These are phyloP conservation scores for Cynoglossus semilaevis DNA, from an alignment of 2,113 vertebrate genomes.

Conservation along the genomic window DNA sequence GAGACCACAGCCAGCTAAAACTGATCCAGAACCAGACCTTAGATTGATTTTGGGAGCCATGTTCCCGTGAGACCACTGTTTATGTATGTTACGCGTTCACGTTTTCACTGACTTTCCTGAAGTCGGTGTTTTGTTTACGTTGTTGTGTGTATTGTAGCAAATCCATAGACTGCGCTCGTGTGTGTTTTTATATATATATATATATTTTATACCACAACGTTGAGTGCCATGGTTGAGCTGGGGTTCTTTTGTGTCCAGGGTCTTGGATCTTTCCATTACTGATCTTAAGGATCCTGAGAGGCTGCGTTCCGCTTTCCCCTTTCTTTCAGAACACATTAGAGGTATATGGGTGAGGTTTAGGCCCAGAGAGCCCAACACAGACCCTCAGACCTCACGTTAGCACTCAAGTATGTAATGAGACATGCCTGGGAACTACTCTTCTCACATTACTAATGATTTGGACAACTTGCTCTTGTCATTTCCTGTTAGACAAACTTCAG, in stretches of 20 bases:
- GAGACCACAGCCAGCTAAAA: constrained; percentile 56
- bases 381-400: constrained; percentile 46
- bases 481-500: constrained; percentile 59
- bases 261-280: constrained; percentile 37
- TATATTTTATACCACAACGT: not conserved
- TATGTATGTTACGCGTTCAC: constrained; percentile 12
- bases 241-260: constrained; percentile 29
- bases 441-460: constrained; percentile 71
- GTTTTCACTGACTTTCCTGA: constrained; percentile 8
- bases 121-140: not conserved
- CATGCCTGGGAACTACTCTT: constrained; percentile 64
- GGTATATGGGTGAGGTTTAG: constrained; percentile 17
- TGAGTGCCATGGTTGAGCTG: constrained; percentile 7
- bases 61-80: constrained; percentile 39
- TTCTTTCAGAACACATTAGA: constrained; percentile 18
- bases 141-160: constrained; percentile 4
- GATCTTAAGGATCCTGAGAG: constrained; percentile 20
- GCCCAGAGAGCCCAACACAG: constrained; percentile 31
- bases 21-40: constrained; percentile 45
- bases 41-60: constrained; percentile 51
- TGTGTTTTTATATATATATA: constrained; percentile 4
- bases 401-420: constrained; percentile 56
- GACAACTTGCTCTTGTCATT: constrained; percentile 72
- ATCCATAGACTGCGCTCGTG: constrained; percentile 7
- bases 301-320: constrained; percentile 16